phyloP scores from a whole-genome alignment of 2,888 invertebrate species.

The Aspidiotus rigidus region DNA sequence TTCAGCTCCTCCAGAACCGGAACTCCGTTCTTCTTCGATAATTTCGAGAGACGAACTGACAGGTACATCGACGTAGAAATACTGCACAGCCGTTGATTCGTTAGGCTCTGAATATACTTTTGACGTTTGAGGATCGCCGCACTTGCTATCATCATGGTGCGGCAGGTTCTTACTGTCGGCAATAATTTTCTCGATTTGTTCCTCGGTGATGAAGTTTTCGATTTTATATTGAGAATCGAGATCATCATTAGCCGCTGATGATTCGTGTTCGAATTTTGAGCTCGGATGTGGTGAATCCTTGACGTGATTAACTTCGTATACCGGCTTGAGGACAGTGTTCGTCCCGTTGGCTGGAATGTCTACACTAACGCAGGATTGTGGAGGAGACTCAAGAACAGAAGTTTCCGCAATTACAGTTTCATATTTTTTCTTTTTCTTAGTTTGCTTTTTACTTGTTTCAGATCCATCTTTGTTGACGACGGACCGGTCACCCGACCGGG shows the following conservation, averaged over 20 bases:
- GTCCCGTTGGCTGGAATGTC: no score
- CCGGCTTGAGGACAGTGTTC: no score
- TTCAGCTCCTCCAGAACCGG: conserved; percentile 1
- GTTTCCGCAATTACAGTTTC: background rate
- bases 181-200: conserved; percentile 22
- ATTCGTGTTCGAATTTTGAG: conserved; percentile 17
- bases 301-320: no score
- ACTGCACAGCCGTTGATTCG: conserved; percentile 15
- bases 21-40: conserved; percentile 16
- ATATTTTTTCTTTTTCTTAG: background rate
- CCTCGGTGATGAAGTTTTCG: conserved; percentile 23
- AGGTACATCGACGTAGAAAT: background rate
- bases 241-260: background rate
- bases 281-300: background rate
- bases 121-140: conserved; percentile 17
- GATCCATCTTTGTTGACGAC: background rate
- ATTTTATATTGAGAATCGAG: conserved; percentile 12
- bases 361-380: background rate
- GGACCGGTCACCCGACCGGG: background rate
- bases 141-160: conserved; percentile 17
- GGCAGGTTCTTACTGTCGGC: background rate
- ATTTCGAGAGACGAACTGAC: conserved; percentile 10
- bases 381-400: background rate
- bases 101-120: conserved; percentile 11
- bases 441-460: background rate